These are phyloP conservation scores for Riparia riparia DNA, from an alignment of 2,113 vertebrate genomes.

Conservation along the genomic window DNA sequence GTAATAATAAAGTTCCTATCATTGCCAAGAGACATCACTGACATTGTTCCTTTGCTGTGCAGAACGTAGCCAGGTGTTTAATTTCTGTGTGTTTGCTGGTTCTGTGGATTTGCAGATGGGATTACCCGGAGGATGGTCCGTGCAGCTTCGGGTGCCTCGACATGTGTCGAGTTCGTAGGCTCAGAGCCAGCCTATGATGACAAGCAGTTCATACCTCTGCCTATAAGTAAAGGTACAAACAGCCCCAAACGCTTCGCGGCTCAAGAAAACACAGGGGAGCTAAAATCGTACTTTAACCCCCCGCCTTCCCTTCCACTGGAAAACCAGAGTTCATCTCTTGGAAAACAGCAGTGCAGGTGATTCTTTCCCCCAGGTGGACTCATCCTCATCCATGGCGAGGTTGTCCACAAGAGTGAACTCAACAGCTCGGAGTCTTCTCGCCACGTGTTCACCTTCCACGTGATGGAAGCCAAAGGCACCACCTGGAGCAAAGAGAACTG, in stretches of 20 bases:
- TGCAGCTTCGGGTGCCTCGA: constrained; percentile 72
- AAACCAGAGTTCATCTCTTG: background rate
- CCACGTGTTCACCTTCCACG: constrained; percentile 90
- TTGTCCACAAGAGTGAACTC: constrained; percentile 90
- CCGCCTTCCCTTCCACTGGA: background rate
- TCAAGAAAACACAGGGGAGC: background rate
- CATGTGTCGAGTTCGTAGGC: constrained; percentile 83
- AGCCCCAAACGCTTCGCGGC: background rate
- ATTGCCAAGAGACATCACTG: background rate
- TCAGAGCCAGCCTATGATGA: constrained; percentile 77
- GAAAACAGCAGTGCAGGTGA: background rate
- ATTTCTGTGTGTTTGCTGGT: background rate
- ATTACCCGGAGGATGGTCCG: constrained; percentile 89
- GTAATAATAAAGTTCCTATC: background rate
- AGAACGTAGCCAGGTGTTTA: background rate
- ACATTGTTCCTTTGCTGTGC: background rate
- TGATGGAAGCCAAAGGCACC: constrained; percentile 89
- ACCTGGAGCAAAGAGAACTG: constrained; percentile 93
- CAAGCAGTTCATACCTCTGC: constrained; percentile 80
- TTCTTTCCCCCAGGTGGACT: constrained; percentile 78
- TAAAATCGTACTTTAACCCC: background rate
- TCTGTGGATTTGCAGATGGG: constrained; percentile 76
- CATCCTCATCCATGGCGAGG: constrained; percentile 91
- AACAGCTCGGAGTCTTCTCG: constrained; percentile 87
- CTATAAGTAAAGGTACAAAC: constrained; percentile 86